These are phyloP conservation scores for Nibea albiflora DNA, from an alignment of 2,113 vertebrate genomes.

Conservation along the genomic window DNA sequence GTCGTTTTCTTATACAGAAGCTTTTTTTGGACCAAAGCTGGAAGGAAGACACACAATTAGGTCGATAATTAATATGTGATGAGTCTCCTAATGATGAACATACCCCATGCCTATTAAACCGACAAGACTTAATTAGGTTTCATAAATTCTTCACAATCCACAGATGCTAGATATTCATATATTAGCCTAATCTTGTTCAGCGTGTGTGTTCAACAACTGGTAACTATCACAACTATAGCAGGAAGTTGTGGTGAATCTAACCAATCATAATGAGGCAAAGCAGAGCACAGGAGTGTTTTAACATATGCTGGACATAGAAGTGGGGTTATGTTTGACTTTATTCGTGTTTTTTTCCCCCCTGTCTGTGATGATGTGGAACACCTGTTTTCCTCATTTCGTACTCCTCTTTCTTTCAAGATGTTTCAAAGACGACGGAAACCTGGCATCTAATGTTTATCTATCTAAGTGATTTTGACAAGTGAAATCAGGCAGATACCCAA, in stretches of 20 bases:
- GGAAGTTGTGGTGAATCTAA: not conserved
- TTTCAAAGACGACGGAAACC: constrained; percentile 29
- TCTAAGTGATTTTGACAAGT: constrained; percentile 58
- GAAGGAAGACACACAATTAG: constrained; percentile 77
- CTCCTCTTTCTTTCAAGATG: constrained; percentile 1
- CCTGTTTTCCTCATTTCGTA: not conserved
- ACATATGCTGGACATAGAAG: not conserved
- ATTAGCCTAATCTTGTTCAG: constrained; percentile 65
- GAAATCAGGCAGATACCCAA: constrained; percentile 56
- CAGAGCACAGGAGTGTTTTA: not conserved
- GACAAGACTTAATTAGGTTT: constrained; percentile 82
- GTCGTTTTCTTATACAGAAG: constrained; percentile 15
- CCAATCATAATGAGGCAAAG: not conserved
- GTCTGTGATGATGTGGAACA: not conserved
- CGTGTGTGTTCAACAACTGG: constrained; percentile 53
- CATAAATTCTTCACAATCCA: constrained; percentile 79
- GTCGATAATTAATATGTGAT: constrained; percentile 79
- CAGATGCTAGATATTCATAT: constrained; percentile 71
- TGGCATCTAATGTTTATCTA: constrained; percentile 13
- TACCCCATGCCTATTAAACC: constrained; percentile 74
- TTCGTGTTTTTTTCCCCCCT: not conserved
- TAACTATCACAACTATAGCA: not conserved
- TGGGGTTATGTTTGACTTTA: not conserved
- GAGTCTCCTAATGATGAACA: constrained; percentile 76
- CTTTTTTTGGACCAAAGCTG: constrained; percentile 72